Evolutionary conservation across 1,140 invertebrate genomes (phyloP).

Genomic region (Myzus persicae): DNA sequence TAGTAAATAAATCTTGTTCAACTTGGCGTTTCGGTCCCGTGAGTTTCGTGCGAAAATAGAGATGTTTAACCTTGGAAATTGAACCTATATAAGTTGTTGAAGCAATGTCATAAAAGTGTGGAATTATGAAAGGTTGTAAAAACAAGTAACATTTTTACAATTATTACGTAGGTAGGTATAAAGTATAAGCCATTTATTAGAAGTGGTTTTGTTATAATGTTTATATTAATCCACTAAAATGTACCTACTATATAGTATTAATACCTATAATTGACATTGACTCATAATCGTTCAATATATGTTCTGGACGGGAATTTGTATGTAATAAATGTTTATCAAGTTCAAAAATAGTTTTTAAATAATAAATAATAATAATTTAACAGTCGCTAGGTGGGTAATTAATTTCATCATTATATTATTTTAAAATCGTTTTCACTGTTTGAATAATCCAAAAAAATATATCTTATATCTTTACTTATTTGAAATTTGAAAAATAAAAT

Average conservation of each 20-base stretch:
- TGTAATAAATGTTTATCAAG: not conserved
- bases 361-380: not conserved
- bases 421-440: not conserved
- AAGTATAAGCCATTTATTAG: not conserved
- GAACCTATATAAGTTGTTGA: not conserved
- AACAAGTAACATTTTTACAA: not conserved
- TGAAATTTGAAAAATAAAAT: not conserved
- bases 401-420: not conserved
- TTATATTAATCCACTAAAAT: not conserved
- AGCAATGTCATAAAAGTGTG: not conserved
- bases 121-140: not conserved
- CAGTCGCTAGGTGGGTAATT: not conserved
- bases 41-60: conserved; percentile 35
- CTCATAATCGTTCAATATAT: conserved; percentile 1
- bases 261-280: not conserved
- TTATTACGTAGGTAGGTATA: not conserved
- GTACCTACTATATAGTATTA: not conserved
- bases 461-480: no score
- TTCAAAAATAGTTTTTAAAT: not conserved
- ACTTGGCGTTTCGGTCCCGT: conserved; percentile 5
- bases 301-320: not conserved
- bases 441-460: not conserved
- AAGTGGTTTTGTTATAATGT: not conserved
- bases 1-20: not conserved
- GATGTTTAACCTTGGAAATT: conserved; percentile 35